phyloP scores from a whole-genome alignment of 2,113 vertebrate species.

The Carettochelys insculpta region DNA sequence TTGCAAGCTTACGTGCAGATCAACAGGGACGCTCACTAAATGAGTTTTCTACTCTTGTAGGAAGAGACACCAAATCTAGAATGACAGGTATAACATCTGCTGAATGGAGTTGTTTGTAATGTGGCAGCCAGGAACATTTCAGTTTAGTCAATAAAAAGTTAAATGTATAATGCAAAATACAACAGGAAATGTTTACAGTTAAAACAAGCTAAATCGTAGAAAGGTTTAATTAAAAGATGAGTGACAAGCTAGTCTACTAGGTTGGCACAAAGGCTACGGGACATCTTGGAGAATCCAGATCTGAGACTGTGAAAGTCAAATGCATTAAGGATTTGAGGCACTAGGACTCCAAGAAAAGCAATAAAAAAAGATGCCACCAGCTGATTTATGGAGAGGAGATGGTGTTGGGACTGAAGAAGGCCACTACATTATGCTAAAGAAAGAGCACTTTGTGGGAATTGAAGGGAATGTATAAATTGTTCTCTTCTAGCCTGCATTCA shows the following conservation, averaged over 20 bases:
- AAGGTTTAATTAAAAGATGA: conserved; percentile 33
- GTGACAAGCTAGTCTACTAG: not conserved
- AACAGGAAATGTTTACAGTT: conserved; percentile 50
- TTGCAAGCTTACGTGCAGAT: not conserved
- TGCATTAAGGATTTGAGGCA: not conserved
- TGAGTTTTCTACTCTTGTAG: conserved; percentile 28
- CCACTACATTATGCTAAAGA: not conserved
- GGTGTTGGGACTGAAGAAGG: conserved; percentile 1
- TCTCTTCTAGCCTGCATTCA: not conserved
- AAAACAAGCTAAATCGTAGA: conserved; percentile 32
- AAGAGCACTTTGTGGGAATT: not conserved
- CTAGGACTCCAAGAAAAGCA: not conserved
- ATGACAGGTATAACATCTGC: conserved; percentile 49
- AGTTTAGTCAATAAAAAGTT: conserved; percentile 24
- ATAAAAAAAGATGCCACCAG: not conserved
- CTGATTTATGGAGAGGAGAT: not conserved
- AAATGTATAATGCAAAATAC: conserved; percentile 29
- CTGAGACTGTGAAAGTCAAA: conserved; percentile 31
- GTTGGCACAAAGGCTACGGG: not conserved
- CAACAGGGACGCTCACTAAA: conserved; percentile 26
- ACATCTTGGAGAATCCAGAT: conserved; percentile 21
- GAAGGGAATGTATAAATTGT: not conserved
- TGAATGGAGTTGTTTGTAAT: conserved; percentile 42
- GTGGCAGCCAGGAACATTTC: conserved; percentile 53
- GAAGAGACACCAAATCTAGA: conserved; percentile 30